Conservation (phyloP, 2,113 vertebrate species). For the Polypterus senegalus region DNA sequence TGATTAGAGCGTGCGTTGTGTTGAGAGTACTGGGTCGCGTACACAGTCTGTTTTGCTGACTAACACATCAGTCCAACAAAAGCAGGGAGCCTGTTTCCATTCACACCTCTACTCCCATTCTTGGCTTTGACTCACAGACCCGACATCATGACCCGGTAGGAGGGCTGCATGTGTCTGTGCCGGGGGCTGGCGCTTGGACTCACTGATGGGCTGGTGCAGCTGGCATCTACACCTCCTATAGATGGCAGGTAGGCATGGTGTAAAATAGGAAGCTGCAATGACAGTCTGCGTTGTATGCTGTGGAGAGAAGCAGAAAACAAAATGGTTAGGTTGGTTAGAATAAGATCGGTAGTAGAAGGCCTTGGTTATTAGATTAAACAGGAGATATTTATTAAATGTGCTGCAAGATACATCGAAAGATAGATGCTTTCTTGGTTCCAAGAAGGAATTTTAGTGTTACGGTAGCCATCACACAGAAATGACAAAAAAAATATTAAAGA, state of each 20-base stretch:
- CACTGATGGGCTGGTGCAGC: constrained; percentile 85
- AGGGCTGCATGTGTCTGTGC: constrained; percentile 95
- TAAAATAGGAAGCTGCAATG: constrained; percentile 93
- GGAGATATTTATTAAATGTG: not conserved
- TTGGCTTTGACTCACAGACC: constrained; percentile 69
- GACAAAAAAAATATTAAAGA: no score
- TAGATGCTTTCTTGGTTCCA: no score
- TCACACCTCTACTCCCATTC: constrained; percentile 27
- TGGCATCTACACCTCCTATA: constrained; percentile 95
- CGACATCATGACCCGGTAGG: constrained; percentile 97
- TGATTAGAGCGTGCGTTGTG: constrained; percentile 33
- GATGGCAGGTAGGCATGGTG: constrained; percentile 96
- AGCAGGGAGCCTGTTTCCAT: constrained; percentile 38
- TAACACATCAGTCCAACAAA: constrained; percentile 39
- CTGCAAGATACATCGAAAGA: not conserved
- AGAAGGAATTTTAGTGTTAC: no score
- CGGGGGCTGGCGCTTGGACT: constrained; percentile 90
- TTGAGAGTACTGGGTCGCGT: constrained; percentile 41
- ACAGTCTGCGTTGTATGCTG: constrained; percentile 96
- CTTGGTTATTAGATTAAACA: no score
- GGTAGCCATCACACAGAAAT: no score
- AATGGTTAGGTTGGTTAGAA: not conserved
- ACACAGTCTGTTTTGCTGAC: constrained; percentile 47
- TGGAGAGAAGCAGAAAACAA: constrained; percentile 11
- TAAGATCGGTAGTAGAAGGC: no score